These are phyloP conservation scores for Deilephila elpenor DNA, from an alignment of 2,888 invertebrate species.

Conservation along the genomic window DNA sequence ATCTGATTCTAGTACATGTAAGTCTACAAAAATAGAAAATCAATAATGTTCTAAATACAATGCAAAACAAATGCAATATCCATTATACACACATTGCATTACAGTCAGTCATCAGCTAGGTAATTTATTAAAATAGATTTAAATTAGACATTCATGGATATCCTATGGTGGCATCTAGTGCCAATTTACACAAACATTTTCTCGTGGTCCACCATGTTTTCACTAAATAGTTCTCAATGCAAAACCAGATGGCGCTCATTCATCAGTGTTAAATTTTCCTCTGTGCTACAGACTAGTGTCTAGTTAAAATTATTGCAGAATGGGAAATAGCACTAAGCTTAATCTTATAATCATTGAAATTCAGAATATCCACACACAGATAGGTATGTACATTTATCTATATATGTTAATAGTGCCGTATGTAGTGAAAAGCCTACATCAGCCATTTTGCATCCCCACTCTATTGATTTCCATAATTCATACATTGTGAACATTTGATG, in stretches of 20 bases:
- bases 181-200: not conserved
- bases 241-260: conserved; percentile 22
- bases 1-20: too few relatives aligned
- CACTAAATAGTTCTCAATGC: not conserved
- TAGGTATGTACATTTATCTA: not conserved
- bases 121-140: too few relatives aligned
- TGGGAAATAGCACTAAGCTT: conserved; percentile 2
- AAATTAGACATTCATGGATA: not conserved
- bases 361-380: conserved; percentile 3
- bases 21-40: too few relatives aligned
- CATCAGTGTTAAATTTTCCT: not conserved
- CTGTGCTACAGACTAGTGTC: not conserved
- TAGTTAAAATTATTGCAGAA: conserved; percentile 1
- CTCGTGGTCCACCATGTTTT: not conserved
- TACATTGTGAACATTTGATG: too few relatives aligned
- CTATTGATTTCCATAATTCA: not conserved
- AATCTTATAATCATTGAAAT: conserved; percentile 1
- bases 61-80: too few relatives aligned
- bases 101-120: too few relatives aligned
- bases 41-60: too few relatives aligned
- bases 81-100: too few relatives aligned
- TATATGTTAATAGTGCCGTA: not conserved
- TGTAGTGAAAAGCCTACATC: conserved; percentile 2
- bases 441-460: not conserved
- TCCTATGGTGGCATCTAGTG: conserved; percentile 7